Conservation (phyloP, 1,140 invertebrate genomes). For the Lordiphosa stackelbergi region DNA sequence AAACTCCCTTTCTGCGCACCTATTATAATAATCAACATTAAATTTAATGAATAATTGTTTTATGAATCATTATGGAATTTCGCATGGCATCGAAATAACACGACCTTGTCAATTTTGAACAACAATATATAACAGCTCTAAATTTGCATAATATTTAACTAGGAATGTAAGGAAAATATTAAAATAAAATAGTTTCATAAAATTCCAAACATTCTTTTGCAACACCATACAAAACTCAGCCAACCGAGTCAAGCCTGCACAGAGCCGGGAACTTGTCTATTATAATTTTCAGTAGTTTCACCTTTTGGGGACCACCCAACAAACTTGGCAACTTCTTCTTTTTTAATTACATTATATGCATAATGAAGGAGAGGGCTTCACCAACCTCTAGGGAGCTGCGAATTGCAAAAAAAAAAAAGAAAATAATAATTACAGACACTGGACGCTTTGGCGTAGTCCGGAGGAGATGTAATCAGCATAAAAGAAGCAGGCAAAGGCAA, state of each 20-base stretch:
- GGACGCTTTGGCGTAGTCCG: slow-evolving; percentile 27
- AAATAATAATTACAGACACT: slow-evolving; percentile 57
- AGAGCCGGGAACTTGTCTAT: neutral
- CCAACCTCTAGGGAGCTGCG: slow-evolving; percentile 35
- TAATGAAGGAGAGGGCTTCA: slow-evolving; percentile 45
- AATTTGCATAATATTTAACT: too few relatives aligned
- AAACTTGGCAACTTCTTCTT: slow-evolving; percentile 12
- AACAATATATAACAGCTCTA: neutral
- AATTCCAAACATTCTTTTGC: too few relatives aligned
- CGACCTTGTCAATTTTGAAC: slow-evolving; percentile 21
- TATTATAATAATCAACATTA: slow-evolving; percentile 34
- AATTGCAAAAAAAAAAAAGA: slow-evolving; percentile 36
- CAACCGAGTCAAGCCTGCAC: neutral
- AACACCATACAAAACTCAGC: too few relatives aligned
- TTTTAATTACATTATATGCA: slow-evolving; percentile 72
- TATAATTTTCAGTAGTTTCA: slow-evolving; percentile 2
- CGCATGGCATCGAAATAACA: slow-evolving; percentile 19
- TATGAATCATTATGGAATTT: slow-evolving; percentile 6
- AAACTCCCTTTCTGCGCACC: neutral
- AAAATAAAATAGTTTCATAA: too few relatives aligned
- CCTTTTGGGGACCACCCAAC: slow-evolving; percentile 23
- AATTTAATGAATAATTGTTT: slow-evolving; percentile 42
- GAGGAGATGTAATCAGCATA: slow-evolving; percentile 64
- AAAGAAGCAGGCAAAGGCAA: slow-evolving; percentile 13
- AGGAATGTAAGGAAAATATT: too few relatives aligned